Percentiles rank a stretch among this genome's conserved stretches.
Evolutionary conservation across 2,797 vertebrate genomes (phyloP).

Genomic region (Myripristis jacobus): DNA sequence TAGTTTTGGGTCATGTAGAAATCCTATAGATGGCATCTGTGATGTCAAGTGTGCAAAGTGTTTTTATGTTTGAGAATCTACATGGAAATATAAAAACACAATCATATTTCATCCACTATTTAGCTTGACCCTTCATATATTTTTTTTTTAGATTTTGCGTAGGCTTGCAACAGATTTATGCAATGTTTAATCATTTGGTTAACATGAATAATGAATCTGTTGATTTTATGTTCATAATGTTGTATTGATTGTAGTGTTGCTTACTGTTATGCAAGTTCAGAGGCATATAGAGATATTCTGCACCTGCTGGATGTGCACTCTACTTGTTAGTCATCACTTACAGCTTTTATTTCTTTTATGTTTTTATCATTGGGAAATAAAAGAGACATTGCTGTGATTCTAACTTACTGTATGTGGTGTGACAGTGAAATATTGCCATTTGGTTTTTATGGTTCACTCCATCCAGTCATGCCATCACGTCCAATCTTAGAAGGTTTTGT

Average conservation of each 20-base stretch:
- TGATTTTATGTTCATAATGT: neutral
- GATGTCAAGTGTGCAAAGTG: constrained; percentile 48
- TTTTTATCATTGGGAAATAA: neutral
- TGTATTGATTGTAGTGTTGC: neutral
- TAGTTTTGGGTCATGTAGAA: constrained; percentile 28
- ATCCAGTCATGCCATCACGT: neutral
- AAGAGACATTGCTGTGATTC: neutral
- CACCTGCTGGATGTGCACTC: neutral
- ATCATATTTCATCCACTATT: neutral
- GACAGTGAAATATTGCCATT: neutral
- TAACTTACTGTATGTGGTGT: neutral
- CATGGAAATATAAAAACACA: neutral
- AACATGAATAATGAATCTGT: neutral
- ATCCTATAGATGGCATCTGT: constrained; percentile 49
- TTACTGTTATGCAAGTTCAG: neutral
- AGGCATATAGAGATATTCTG: neutral
- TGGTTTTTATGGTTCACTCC: neutral
- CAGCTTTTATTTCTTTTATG: neutral
- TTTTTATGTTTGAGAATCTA: neutral
- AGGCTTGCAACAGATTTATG: no score
- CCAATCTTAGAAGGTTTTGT: neutral
- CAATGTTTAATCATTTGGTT: no score
- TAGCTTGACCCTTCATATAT: neutral
- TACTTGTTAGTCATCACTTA: neutral
- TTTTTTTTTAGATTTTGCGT: neutral